Evolutionary conservation across 2,888 invertebrate genomes (phyloP).

Genomic region (Petrophora chlorosata): DNA sequence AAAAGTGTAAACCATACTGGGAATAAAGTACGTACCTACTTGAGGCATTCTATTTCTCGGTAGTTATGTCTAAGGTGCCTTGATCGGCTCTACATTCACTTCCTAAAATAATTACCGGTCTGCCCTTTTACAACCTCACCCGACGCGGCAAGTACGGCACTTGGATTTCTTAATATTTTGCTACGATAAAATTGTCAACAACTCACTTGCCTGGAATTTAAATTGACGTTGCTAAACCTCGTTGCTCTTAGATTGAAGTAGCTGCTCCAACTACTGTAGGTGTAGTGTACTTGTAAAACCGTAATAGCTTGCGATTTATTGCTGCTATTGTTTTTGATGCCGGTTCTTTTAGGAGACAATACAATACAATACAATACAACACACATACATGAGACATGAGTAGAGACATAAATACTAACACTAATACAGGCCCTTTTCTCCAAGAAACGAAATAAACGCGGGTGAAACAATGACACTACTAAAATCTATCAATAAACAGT

Average conservation of each 20-base stretch:
- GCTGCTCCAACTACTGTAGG: background rate
- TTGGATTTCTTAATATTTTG: constrained; percentile 25
- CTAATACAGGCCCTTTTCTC: no score
- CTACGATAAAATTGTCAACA: constrained; percentile 27
- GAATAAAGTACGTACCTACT: background rate
- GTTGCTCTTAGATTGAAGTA: constrained; percentile 8
- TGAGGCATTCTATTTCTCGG: background rate
- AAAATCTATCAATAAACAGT: no score
- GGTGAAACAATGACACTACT: no score
- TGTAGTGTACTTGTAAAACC: background rate
- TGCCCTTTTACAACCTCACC: constrained; percentile 39
- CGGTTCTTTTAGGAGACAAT: no score
- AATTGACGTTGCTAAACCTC: constrained; percentile 48
- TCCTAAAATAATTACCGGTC: constrained; percentile 44
- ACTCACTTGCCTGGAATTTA: constrained; percentile 39
- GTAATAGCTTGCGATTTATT: constrained; percentile 10
- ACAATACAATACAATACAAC: no score
- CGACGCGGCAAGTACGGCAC: constrained; percentile 5
- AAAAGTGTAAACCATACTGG: constrained; percentile 4
- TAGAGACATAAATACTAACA: no score
- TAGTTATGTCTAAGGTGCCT: constrained; percentile 7
- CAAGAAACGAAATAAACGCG: no score
- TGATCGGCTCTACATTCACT: constrained; percentile 33
- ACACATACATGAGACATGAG: no score
- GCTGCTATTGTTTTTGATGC: no score